Conservation (phyloP, 2,113 vertebrate species). For the Galemys pyrenaicus region DNA sequence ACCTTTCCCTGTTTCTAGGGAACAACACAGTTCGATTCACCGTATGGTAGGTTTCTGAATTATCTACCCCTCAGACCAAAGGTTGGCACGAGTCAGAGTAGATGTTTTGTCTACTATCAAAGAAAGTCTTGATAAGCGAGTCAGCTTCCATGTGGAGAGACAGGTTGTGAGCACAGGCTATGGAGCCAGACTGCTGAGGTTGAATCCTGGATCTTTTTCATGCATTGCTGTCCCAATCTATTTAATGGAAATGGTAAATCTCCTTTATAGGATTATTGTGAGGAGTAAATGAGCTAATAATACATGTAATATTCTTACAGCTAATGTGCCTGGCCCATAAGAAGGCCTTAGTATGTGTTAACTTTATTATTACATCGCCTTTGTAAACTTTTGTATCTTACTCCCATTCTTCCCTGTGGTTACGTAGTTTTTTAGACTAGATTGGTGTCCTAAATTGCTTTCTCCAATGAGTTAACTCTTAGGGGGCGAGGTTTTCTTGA, state of each 20-base stretch:
- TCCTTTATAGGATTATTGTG: not conserved
- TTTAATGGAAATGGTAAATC: not conserved
- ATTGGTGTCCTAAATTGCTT: not conserved
- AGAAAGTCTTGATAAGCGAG: not conserved
- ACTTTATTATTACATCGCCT: not conserved
- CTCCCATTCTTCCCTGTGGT: not conserved
- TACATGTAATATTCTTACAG: not conserved
- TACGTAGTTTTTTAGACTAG: not conserved
- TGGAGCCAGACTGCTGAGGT: not conserved
- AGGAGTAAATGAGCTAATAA: not conserved
- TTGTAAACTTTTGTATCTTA: not conserved
- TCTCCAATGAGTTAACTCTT: not conserved
- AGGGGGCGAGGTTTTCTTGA: not conserved
- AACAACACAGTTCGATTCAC: slow-evolving; percentile 97
- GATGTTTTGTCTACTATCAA: not conserved
- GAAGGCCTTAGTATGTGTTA: not conserved
- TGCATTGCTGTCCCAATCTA: slow-evolving; percentile 5
- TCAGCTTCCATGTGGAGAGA: not conserved
- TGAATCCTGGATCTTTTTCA: not conserved
- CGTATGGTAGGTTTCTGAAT: slow-evolving; percentile 88
- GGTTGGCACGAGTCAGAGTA: slow-evolving; percentile 8
- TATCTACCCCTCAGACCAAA: slow-evolving; percentile 12
- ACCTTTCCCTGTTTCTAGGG: slow-evolving; percentile 98
- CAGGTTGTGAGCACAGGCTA: not conserved
- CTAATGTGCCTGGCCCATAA: not conserved